A percentile compares a stretch with the other conserved stretches of the same genome.
phyloP scores from a whole-genome alignment of 1,140 invertebrate species.

The Euglossa dilemma region DNA sequence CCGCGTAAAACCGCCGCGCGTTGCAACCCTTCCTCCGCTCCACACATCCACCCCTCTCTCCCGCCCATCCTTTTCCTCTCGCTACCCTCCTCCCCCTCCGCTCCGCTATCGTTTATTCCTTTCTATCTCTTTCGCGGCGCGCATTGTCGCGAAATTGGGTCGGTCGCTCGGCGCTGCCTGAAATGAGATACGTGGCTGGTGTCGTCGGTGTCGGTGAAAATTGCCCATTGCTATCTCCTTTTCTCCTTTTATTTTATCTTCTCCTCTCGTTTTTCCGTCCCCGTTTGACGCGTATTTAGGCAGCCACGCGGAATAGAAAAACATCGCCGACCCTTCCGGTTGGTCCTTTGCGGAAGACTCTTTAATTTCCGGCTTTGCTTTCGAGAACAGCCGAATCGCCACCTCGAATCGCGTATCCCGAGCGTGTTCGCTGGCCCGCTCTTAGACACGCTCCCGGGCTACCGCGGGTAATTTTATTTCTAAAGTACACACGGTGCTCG shows the following conservation, averaged over 20 bases:
- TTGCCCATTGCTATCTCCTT: conserved; percentile 33
- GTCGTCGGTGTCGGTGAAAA: conserved; percentile 35
- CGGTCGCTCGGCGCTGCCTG: conserved; percentile 22
- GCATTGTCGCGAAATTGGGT: conserved; percentile 67
- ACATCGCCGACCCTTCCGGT: conserved; percentile 3
- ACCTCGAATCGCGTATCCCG: background rate
- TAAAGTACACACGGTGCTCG: no score
- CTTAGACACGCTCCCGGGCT: background rate
- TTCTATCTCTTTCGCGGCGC: conserved; percentile 48
- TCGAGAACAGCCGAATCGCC: background rate
- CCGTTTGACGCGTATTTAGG: conserved; percentile 16
- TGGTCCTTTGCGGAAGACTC: conserved; percentile 1
- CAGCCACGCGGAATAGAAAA: conserved; percentile 7
- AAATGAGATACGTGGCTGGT: conserved; percentile 54
- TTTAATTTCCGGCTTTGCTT: conserved; percentile 41
- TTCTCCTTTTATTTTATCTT: background rate
- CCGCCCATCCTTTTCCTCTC: background rate
- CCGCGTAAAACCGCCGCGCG: conserved; percentile 63
- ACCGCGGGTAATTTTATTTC: background rate
- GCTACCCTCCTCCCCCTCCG: conserved; percentile 24
- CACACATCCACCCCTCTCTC: background rate
- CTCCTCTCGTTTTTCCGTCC: background rate
- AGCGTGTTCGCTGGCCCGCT: background rate
- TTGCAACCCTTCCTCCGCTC: conserved; percentile 9
- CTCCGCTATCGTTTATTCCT: conserved; percentile 39